Evolutionary conservation across 2,888 invertebrate species (phyloP).

Genomic region (Hirtodrosophila trivittata): DNA sequence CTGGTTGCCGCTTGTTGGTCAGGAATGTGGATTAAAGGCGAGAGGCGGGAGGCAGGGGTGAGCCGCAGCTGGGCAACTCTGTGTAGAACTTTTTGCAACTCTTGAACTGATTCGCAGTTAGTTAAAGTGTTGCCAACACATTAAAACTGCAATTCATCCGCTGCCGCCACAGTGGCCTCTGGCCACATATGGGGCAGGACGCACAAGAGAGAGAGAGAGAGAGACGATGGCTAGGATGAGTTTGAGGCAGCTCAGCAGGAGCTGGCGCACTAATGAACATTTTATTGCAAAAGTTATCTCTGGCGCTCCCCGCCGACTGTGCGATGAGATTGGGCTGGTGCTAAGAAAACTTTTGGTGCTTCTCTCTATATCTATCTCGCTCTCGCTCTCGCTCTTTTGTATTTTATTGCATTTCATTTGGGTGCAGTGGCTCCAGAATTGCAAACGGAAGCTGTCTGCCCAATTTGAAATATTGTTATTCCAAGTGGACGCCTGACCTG

Average conservation of each 20-base stretch:
- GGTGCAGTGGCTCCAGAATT: constrained; percentile 45
- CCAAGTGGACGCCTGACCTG: constrained; percentile 44
- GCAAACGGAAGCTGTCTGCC: constrained; percentile 47
- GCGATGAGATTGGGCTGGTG: background rate
- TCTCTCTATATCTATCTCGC: constrained; percentile 3
- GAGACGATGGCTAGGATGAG: constrained; percentile 7
- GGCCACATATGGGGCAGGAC: constrained; percentile 49
- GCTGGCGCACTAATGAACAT: constrained; percentile 79
- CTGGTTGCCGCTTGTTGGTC: constrained; percentile 12
- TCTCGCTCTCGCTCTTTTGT: background rate
- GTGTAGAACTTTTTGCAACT: background rate
- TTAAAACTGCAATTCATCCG: constrained; percentile 76
- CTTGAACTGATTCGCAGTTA: constrained; percentile 56
- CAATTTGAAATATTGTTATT: constrained; percentile 63
- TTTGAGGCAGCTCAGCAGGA: constrained; percentile 49
- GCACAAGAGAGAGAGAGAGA: background rate
- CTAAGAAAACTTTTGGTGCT: constrained; percentile 42
- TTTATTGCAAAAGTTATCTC: constrained; percentile 80
- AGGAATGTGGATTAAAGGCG: too few species aligned
- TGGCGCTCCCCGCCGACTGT: constrained; percentile 25
- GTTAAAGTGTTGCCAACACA: constrained; percentile 76
- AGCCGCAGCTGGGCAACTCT: background rate
- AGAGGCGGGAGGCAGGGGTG: background rate
- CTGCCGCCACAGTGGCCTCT: constrained; percentile 35
- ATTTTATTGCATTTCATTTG: constrained; percentile 50